Conservation (phyloP, 2,888 invertebrate genomes). For the Hypolimnas misippus region DNA sequence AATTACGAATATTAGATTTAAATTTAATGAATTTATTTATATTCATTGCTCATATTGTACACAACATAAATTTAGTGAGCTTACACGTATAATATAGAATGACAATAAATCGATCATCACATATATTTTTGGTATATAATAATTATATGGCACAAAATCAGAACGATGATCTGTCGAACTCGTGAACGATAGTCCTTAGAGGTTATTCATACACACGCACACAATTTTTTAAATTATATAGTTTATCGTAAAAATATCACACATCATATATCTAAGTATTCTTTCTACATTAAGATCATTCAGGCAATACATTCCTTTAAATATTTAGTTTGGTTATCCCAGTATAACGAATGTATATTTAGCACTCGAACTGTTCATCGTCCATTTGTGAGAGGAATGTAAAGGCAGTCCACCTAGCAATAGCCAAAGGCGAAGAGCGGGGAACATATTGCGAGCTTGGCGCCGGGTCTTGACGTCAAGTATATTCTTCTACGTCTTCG, state of each 20-base stretch:
- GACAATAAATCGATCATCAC: slow-evolving; percentile 12
- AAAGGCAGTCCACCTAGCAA: slow-evolving; percentile 50
- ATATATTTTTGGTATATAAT: slow-evolving; percentile 18
- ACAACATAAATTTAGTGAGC: background rate
- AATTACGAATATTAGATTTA: no score
- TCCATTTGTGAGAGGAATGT: slow-evolving; percentile 63
- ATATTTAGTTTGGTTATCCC: background rate
- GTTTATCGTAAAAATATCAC: slow-evolving; percentile 30
- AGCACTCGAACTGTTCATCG: slow-evolving; percentile 56
- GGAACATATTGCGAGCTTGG: slow-evolving; percentile 65
- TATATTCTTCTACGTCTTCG: slow-evolving; percentile 73
- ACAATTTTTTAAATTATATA: background rate
- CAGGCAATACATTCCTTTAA: slow-evolving; percentile 8
- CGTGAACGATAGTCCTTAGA: background rate
- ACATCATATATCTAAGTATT: slow-evolving; percentile 42
- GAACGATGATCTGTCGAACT: background rate
- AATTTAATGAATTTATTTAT: no score
- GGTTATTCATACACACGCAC: slow-evolving; percentile 5
- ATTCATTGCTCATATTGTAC: background rate
- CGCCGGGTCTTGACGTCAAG: slow-evolving; percentile 61
- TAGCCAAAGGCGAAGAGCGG: slow-evolving; percentile 56
- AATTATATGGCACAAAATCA: slow-evolving; percentile 15
- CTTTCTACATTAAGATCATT: slow-evolving; percentile 17
- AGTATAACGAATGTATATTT: slow-evolving; percentile 33
- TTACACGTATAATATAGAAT: slow-evolving; percentile 3